Conservation (phyloP, 2,113 vertebrate species). For the Hippopotamus amphibius region DNA sequence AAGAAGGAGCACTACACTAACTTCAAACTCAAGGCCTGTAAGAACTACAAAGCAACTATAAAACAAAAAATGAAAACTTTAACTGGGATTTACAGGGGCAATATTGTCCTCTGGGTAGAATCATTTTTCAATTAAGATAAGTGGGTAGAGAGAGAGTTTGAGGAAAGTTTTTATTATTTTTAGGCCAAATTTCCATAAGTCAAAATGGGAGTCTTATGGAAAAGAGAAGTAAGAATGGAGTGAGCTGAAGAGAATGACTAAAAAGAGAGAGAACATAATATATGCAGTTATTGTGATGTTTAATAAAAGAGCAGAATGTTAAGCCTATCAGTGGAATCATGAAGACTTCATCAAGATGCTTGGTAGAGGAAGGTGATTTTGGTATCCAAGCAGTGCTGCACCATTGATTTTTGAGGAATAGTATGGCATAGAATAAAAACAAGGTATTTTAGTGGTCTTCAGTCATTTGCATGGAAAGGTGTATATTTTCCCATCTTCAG, state of each 20-base stretch:
- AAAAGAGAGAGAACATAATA: neutral
- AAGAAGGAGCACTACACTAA: neutral
- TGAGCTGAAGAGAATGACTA: neutral
- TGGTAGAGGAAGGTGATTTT: neutral
- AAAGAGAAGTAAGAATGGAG: neutral
- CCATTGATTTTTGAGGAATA: neutral
- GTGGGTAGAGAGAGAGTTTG: neutral
- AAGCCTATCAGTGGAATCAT: accelerated
- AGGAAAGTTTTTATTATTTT: neutral
- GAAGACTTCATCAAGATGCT: neutral
- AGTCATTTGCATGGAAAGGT: neutral
- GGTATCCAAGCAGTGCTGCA: accelerated
- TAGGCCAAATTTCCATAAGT: neutral
- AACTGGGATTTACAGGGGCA: neutral
- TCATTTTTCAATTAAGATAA: neutral
- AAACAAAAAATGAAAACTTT: neutral
- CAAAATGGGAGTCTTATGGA: neutral
- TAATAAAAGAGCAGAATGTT: neutral
- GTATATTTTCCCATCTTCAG: neutral
- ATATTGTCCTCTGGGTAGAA: neutral
- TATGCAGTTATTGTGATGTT: neutral
- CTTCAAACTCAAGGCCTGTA: neutral
- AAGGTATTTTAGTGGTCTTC: neutral
- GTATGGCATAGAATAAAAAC: neutral
- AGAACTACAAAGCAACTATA: neutral